These are phyloP conservation scores for Moxostoma hubbsi DNA, from an alignment of 2,797 vertebrate genomes.

Conservation along the genomic window DNA sequence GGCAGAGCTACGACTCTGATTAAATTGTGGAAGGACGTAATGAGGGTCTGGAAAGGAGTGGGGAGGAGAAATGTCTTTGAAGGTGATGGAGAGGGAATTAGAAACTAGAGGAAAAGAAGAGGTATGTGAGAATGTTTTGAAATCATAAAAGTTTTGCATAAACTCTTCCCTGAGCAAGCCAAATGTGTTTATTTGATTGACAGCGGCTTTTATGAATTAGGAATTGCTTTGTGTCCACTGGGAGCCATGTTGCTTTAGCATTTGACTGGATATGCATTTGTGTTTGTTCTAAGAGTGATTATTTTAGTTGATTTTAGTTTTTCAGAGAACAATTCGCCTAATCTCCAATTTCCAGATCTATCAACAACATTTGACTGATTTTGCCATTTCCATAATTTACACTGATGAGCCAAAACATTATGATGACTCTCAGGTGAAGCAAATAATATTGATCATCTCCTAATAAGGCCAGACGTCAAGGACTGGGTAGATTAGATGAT, in stretches of 20 bases:
- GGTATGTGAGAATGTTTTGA: not conserved
- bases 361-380: constrained; percentile 5
- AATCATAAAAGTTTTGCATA: constrained; percentile 19
- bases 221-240: constrained; percentile 6
- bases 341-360: constrained; percentile 12
- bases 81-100: constrained; percentile 15
- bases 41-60: constrained; percentile 11
- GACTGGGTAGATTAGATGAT: too few species aligned
- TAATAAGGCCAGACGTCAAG: too few species aligned
- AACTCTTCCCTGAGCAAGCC: constrained; percentile 16
- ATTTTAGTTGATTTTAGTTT: constrained; percentile 37
- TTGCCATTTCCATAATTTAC: not conserved
- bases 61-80: constrained; percentile 1
- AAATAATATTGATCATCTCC: too few species aligned
- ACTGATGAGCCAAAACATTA: too few species aligned
- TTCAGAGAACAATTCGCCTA: constrained; percentile 9
- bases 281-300: constrained; percentile 27
- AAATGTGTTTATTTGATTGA: constrained; percentile 39
- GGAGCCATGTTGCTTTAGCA: constrained; percentile 32
- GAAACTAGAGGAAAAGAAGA: not conserved
- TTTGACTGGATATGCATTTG: constrained; percentile 4
- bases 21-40: constrained; percentile 52
- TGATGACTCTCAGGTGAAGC: too few species aligned
- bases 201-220: constrained; percentile 44
- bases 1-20: constrained; percentile 55